phyloP scores from a whole-genome alignment of 2,113 vertebrate genomes.

The Tychaedon coryphoeus region DNA sequence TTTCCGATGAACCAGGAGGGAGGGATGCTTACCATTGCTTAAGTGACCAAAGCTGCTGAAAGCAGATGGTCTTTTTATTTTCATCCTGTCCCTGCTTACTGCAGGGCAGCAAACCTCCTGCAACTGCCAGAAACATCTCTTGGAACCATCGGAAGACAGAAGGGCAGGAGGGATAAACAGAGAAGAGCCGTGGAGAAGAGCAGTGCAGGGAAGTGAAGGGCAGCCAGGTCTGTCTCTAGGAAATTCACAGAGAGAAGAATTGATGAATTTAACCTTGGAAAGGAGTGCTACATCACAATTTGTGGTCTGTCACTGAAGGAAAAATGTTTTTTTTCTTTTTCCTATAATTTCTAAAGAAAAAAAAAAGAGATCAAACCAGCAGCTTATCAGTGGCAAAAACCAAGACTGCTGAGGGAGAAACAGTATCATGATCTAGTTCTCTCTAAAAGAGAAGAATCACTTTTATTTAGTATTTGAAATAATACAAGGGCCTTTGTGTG shows the following conservation, averaged over 20 bases:
- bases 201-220: neutral
- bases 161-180: neutral
- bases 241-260: neutral
- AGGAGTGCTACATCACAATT: neutral
- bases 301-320: neutral
- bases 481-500: neutral
- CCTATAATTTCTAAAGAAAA: neutral
- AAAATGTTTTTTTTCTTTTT: neutral
- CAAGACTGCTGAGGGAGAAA: neutral
- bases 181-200: neutral
- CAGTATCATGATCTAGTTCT: neutral
- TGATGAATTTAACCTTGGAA: neutral
- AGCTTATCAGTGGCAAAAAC: neutral
- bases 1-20: neutral
- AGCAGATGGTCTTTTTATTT: neutral
- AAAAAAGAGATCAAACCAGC: neutral
- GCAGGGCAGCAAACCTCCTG: neutral
- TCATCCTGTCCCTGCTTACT: neutral
- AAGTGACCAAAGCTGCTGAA: constrained; percentile 6
- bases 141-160: neutral
- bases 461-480: neutral
- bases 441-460: neutral
- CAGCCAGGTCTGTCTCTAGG: neutral
- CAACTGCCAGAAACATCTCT: neutral
- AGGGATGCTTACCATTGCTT: neutral